These are phyloP conservation scores for Cephalopholis sonnerati DNA, from an alignment of 2,113 vertebrate genomes.

Conservation along the genomic window DNA sequence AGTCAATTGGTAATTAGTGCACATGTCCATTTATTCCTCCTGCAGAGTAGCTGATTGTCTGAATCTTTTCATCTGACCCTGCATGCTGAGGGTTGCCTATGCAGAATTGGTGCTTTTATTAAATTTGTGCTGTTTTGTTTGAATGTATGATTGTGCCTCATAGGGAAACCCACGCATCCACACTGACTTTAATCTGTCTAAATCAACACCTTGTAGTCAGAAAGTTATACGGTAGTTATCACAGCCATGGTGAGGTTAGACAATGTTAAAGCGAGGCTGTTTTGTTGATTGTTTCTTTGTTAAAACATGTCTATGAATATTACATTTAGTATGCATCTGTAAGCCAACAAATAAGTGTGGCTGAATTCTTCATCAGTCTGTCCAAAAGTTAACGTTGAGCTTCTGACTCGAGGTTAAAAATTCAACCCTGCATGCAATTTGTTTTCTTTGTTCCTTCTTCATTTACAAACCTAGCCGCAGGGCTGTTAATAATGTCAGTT, in stretches of 20 bases:
- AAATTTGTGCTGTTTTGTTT: not conserved
- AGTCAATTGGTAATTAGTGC: constrained; percentile 37
- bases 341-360: not conserved
- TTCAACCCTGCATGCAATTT: not conserved
- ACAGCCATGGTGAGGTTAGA: not conserved
- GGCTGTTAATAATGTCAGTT: constrained; percentile 15
- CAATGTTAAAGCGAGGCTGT: not conserved
- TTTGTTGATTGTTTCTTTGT: not conserved
- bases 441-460: not conserved
- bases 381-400: constrained; percentile 7
- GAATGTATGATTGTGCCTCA: not conserved
- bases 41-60: not conserved
- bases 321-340: too few relatives aligned
- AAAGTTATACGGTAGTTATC: not conserved
- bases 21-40: constrained; percentile 1
- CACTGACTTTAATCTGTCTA: not conserved
- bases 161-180: not conserved
- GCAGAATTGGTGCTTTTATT: not conserved
- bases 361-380: constrained; percentile 5
- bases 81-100: not conserved
- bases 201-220: not conserved
- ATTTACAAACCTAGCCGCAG: constrained; percentile 4
- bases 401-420: not conserved
- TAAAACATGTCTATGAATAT: not conserved
- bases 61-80: not conserved